Conservation (phyloP, 2,113 vertebrate species). For the Silurus meridionalis region DNA sequence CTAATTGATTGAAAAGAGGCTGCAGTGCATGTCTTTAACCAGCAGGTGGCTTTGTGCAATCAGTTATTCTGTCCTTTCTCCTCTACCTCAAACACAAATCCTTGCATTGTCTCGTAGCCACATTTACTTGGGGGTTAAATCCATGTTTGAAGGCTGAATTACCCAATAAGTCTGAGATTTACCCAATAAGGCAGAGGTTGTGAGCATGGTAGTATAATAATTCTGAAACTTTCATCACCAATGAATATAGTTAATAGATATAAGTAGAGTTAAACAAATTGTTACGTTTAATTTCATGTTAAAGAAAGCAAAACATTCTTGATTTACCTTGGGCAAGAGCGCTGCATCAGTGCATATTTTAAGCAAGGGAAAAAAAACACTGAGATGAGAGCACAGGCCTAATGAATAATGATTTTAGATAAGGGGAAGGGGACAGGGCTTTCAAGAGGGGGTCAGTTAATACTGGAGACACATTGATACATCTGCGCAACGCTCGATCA, state of each 20-base stretch:
- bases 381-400: not conserved
- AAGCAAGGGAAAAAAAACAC: not conserved
- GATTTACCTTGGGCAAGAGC: not conserved
- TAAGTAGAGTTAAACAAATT: not conserved
- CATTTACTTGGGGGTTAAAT: not conserved
- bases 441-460: not conserved
- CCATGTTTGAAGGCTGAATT: not conserved
- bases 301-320: not conserved
- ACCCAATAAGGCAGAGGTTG: too few relatives aligned
- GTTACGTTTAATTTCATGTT: not conserved
- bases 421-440: not conserved
- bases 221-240: not conserved
- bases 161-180: not conserved
- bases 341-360: not conserved
- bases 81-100: not conserved
- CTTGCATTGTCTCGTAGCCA: not conserved
- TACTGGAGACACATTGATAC: not conserved
- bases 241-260: not conserved
- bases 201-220: too few relatives aligned
- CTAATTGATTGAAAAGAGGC: not conserved
- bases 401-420: not conserved
- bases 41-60: constrained; percentile 35
- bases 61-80: not conserved
- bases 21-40: constrained; percentile 33
- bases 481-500: not conserved